A percentile compares a stretch with the other conserved stretches of the same genome.
Evolutionary conservation across 2,113 vertebrate genomes (phyloP).

Genomic region (Fregetta grallaria): DNA sequence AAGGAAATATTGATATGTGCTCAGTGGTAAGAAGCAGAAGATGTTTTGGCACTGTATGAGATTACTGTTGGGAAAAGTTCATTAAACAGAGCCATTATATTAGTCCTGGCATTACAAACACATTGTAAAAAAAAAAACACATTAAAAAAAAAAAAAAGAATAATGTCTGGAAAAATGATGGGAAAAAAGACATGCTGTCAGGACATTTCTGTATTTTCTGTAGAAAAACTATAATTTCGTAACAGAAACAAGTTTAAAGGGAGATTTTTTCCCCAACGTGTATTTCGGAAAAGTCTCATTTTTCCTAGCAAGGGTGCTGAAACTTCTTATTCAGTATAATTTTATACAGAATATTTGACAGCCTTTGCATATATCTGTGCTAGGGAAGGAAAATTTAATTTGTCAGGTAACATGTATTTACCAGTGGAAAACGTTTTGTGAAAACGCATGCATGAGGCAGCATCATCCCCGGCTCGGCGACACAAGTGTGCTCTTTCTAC

Average conservation of each 20-base stretch:
- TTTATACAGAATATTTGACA: not conserved
- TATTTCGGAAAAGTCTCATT: not conserved
- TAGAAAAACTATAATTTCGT: not conserved
- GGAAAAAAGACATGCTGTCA: not conserved
- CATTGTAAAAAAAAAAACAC: not conserved
- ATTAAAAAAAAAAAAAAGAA: not conserved
- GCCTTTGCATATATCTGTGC: not conserved
- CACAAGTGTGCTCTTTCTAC: not conserved
- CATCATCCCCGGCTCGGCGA: accelerated
- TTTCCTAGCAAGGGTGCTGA: not conserved
- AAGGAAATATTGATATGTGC: not conserved
- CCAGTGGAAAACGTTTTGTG: not conserved
- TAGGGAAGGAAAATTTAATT: not conserved
- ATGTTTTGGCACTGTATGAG: not conserved
- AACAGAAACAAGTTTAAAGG: not conserved
- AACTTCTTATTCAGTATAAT: not conserved
- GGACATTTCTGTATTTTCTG: not conserved
- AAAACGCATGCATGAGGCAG: accelerated
- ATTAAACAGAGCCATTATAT: not conserved
- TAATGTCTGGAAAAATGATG: not conserved
- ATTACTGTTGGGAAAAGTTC: not conserved
- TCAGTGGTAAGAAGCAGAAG: not conserved
- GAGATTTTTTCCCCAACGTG: not conserved
- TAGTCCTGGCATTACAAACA: not conserved
- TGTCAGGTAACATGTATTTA: not conserved